Conservation (phyloP, 92 coral and sea anemone genomes). For the Chrysogorgia sp. region DNA sequence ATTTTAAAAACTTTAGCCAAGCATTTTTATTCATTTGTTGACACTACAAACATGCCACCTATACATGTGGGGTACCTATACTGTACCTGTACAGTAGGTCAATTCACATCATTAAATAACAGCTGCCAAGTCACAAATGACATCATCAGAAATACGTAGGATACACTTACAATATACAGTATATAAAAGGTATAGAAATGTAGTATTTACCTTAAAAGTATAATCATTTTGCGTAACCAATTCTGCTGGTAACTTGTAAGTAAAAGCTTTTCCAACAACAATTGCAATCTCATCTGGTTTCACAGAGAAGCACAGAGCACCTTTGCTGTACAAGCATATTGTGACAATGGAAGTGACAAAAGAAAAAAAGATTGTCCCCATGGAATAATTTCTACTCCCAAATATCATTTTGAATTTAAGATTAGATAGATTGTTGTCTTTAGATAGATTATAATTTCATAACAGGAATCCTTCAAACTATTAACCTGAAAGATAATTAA, state of each 20-base stretch:
- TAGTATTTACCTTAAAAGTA: conserved; percentile 56
- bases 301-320: conserved; percentile 5
- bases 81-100: no score
- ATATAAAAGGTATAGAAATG: neutral
- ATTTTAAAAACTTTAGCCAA: no score
- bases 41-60: no score
- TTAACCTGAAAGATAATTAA: neutral
- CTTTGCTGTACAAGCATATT: conserved; percentile 7
- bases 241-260: conserved; percentile 63
- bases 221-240: conserved; percentile 44
- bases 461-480: neutral
- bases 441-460: neutral
- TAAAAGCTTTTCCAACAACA: conserved; percentile 78
- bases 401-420: neutral
- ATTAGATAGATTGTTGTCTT: neutral
- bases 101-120: no score
- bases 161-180: neutral
- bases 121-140: neutral
- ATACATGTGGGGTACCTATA: no score
- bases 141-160: neutral
- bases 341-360: neutral
- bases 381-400: neutral
- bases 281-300: conserved; percentile 69
- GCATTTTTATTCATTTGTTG: no score
- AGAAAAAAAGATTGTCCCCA: neutral